Percentiles rank a stretch among this genome's conserved stretches.
phyloP scores from a whole-genome alignment of 2,113 vertebrate genomes.

The Megaleporinus macrocephalus region DNA sequence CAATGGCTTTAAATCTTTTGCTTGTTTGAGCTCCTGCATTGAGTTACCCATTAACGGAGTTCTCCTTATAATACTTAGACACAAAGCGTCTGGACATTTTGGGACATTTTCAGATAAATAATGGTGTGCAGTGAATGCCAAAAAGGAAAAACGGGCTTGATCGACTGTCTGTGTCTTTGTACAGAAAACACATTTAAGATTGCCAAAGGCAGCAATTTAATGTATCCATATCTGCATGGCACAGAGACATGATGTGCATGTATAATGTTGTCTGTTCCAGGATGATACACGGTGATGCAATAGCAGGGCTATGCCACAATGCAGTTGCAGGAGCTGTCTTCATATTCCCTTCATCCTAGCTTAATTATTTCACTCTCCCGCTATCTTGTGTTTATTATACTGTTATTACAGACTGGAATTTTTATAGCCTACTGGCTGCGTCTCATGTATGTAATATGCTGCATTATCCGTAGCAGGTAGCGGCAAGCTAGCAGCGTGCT shows the following conservation, averaged over 20 bases:
- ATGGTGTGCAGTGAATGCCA: not conserved
- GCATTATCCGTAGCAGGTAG: not conserved
- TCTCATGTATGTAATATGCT: not conserved
- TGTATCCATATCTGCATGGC: not conserved
- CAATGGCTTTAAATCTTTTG: not conserved
- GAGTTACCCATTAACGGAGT: not conserved
- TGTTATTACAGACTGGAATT: not conserved
- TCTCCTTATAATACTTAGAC: not conserved
- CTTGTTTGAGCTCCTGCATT: not conserved
- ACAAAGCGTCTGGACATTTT: not conserved
- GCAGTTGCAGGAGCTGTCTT: too few species aligned
- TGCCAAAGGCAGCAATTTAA: not conserved
- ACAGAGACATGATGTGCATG: not conserved
- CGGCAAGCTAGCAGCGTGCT: not conserved
- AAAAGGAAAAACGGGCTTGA: not conserved
- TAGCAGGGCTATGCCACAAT: not conserved
- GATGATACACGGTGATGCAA: not conserved
- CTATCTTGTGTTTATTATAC: too few species aligned
- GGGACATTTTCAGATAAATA: not conserved
- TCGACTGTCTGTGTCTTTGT: not conserved
- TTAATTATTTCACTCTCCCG: too few species aligned
- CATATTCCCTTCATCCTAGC: too few species aligned
- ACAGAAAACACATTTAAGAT: not conserved
- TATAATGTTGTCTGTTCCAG: not conserved
- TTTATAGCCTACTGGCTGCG: not conserved